phyloP scores from a whole-genome alignment of 2,113 vertebrate species.

The Sander lucioperca region DNA sequence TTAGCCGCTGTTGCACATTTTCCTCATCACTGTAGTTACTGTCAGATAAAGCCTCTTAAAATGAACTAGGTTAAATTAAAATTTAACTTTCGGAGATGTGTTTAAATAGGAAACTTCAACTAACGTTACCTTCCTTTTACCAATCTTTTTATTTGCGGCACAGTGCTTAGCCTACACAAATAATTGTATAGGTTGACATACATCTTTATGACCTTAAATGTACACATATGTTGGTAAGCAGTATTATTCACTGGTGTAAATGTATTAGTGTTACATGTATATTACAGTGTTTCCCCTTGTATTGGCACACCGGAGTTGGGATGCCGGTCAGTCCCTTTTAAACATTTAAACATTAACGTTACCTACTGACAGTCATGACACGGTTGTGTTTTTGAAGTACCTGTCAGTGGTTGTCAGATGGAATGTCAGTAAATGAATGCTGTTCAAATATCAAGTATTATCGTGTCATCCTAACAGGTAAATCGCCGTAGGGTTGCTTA shows the following conservation, averaged over 20 bases:
- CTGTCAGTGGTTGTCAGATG: conserved; percentile 2
- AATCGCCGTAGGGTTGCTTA: conserved; percentile 37
- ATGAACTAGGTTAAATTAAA: background rate
- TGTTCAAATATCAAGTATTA: background rate
- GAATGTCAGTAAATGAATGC: conserved; percentile 17
- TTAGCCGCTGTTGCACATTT: background rate
- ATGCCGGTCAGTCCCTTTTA: background rate
- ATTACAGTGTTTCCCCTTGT: no score
- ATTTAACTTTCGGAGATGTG: background rate
- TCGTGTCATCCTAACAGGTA: conserved; percentile 54
- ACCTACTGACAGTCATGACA: conserved; percentile 20
- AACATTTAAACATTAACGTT: conserved; percentile 10
- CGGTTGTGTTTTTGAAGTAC: background rate
- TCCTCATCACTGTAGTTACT: background rate
- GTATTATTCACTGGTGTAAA: no score
- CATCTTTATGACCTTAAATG: background rate
- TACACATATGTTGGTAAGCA: background rate
- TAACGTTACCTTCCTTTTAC: background rate
- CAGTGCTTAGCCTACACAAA: no score
- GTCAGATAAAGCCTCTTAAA: background rate
- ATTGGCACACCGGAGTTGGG: background rate
- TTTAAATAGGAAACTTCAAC: background rate
- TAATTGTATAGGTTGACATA: background rate
- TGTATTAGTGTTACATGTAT: background rate
- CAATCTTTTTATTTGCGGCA: background rate